Conservation (phyloP, 1,140 invertebrate genomes). For the Papilio helenus region DNA sequence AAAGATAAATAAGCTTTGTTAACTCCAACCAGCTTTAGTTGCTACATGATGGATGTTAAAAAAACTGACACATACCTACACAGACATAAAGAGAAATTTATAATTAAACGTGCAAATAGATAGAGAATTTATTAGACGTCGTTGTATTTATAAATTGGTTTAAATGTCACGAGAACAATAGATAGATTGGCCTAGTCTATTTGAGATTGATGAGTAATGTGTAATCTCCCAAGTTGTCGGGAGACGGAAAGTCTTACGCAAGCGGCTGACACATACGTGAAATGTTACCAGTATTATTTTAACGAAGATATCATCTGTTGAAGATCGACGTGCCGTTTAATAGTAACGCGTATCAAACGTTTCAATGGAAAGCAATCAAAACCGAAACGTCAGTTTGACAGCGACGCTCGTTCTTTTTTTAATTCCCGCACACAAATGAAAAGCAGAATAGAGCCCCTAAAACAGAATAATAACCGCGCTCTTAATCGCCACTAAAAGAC, state of each 20-base stretch:
- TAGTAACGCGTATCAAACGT: constrained; percentile 65
- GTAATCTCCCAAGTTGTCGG: constrained; percentile 66
- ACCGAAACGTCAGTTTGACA: constrained; percentile 52
- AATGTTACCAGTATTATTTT: constrained; percentile 73
- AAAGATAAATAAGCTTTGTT: neutral
- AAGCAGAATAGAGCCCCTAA: constrained; percentile 51
- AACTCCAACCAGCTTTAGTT: neutral
- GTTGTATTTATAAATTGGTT: constrained; percentile 75
- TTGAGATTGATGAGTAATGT: constrained; percentile 79
- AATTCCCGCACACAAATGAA: constrained; percentile 38
- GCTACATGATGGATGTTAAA: neutral
- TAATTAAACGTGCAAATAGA: constrained; percentile 49
- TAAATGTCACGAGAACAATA: constrained; percentile 81
- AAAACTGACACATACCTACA: neutral
- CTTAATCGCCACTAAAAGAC: constrained; percentile 69
- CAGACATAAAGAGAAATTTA: constrained; percentile 44
- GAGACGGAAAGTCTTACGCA: constrained; percentile 73
- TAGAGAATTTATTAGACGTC: constrained; percentile 68
- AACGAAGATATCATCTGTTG: constrained; percentile 76
- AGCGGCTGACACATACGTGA: constrained; percentile 61
- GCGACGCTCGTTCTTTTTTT: constrained; percentile 53
- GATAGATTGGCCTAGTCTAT: constrained; percentile 73
- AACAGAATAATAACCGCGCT: constrained; percentile 60
- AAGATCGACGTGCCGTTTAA: constrained; percentile 68
- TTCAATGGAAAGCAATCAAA: constrained; percentile 63